These are phyloP conservation scores for Dorcus parallelipipedus DNA, from an alignment of 2,888 invertebrate genomes.

Conservation along the genomic window DNA sequence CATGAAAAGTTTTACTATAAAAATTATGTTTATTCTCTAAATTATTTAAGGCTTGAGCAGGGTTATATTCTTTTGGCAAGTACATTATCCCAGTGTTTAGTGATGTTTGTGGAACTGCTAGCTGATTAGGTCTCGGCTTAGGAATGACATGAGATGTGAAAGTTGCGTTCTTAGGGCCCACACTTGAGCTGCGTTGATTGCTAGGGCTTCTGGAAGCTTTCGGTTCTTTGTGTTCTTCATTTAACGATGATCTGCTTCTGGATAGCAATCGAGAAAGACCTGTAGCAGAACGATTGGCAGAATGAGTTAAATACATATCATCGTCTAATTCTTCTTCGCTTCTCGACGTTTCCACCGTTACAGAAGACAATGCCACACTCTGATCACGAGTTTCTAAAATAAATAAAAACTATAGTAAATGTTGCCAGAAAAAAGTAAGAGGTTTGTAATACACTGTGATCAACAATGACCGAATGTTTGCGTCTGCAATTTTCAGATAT, in stretches of 20 bases:
- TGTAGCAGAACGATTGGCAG: slow-evolving; percentile 45
- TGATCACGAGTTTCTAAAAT: slow-evolving; percentile 19
- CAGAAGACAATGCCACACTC: slow-evolving; percentile 25
- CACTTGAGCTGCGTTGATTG: slow-evolving; percentile 40
- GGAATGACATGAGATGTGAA: slow-evolving; percentile 41
- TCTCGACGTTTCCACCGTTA: slow-evolving; percentile 30
- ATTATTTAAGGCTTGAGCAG: slow-evolving; percentile 67
- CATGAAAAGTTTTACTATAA: slow-evolving; percentile 69
- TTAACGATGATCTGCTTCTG: slow-evolving; percentile 55
- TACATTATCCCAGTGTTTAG: slow-evolving; percentile 61
- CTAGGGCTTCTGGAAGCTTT: slow-evolving; percentile 35
- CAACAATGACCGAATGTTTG: too few relatives aligned
- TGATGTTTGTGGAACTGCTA: slow-evolving; percentile 54
- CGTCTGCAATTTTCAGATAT: too few relatives aligned
- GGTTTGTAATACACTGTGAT: too few relatives aligned
- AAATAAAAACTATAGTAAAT: too few relatives aligned
- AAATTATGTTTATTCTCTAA: slow-evolving; percentile 74
- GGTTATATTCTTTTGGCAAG: slow-evolving; percentile 86
- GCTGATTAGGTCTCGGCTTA: slow-evolving; percentile 32
- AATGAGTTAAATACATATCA: slow-evolving; percentile 17
- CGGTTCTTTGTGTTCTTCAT: slow-evolving; percentile 40
- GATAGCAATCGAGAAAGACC: slow-evolving; percentile 55
- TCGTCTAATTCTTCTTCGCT: slow-evolving; percentile 55
- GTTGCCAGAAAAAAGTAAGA: too few relatives aligned
- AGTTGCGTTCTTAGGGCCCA: slow-evolving; percentile 43